Evolutionary conservation across 2,797 vertebrate species (phyloP).

Genomic region (Amblyopsis hoosieri): DNA sequence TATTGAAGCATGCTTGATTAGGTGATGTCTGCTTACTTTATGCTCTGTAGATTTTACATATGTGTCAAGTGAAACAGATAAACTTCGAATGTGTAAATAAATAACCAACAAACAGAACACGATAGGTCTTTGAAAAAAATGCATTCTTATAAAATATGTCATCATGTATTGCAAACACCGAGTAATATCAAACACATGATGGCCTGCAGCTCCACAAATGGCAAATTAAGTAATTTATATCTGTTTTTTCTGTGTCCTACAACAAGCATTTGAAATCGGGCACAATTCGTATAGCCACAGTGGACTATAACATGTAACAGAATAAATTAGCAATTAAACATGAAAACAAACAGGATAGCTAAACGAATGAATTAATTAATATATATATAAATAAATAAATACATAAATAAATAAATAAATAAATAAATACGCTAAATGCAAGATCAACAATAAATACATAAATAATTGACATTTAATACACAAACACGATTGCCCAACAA

Average conservation of each 20-base stretch:
- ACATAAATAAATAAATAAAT: constrained; percentile 53
- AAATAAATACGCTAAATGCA: constrained; percentile 55
- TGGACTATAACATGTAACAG: constrained; percentile 58
- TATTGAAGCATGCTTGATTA: constrained; percentile 77
- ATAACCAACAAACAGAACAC: constrained; percentile 62
- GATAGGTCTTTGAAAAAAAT: constrained; percentile 57
- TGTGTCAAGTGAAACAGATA: constrained; percentile 51
- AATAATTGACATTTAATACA: constrained; percentile 74
- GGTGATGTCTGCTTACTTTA: constrained; percentile 75
- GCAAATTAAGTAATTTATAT: constrained; percentile 48
- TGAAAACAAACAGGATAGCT: constrained; percentile 49
- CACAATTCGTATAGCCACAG: constrained; percentile 56
- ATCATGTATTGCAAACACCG: constrained; percentile 65
- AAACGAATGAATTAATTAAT: constrained; percentile 41
- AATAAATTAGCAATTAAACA: constrained; percentile 37
- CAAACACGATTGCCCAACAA: constrained; percentile 76
- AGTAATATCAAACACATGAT: constrained; percentile 67
- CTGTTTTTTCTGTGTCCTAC: constrained; percentile 37
- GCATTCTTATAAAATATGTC: constrained; percentile 72
- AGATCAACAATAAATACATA: constrained; percentile 67
- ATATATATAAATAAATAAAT: constrained; percentile 43
- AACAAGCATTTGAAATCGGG: constrained; percentile 56
- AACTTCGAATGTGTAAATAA: constrained; percentile 40
- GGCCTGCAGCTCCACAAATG: constrained; percentile 38
- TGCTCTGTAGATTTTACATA: constrained; percentile 77